phyloP scores from a whole-genome alignment of 2,888 invertebrate species.

The Micoletzkya japonica region DNA sequence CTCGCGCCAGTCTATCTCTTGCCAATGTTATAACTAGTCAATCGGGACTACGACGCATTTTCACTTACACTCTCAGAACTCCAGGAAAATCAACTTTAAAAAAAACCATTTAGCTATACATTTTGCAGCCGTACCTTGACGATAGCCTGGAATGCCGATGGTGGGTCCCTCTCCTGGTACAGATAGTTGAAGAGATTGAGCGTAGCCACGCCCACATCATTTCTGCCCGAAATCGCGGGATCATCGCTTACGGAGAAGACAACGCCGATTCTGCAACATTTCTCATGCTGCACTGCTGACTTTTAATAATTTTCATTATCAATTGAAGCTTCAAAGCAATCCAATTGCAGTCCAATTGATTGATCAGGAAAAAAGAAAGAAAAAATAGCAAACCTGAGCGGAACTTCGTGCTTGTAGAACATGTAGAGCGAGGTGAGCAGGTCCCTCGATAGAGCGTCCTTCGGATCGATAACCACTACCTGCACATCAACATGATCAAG shows the following conservation, averaged over 20 bases:
- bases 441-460: constrained; percentile 74
- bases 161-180: constrained; percentile 75
- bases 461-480: constrained; percentile 80
- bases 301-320: background rate
- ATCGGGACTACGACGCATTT: background rate
- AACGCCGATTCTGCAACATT: constrained; percentile 76
- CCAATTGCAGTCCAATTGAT: background rate
- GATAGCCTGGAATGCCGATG: constrained; percentile 80
- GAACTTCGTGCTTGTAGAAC: constrained; percentile 85
- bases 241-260: constrained; percentile 74
- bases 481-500: constrained; percentile 21
- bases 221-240: constrained; percentile 67
- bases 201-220: constrained; percentile 80
- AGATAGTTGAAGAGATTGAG: constrained; percentile 88
- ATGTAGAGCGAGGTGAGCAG: constrained; percentile 86
- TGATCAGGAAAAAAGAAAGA: constrained; percentile 3
- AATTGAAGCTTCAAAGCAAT: background rate
- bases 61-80: background rate
- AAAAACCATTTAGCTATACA: background rate
- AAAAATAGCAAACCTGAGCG: constrained; percentile 67
- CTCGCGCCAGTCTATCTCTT: too few relatives aligned
- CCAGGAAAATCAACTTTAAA: background rate
- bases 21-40: background rate
- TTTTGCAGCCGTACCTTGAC: constrained; percentile 73
- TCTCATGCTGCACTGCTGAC: background rate